A percentile compares a stretch with the other conserved stretches of the same genome.
phyloP scores from a whole-genome alignment of 2,113 vertebrate genomes.

The Dinomys branickii region DNA sequence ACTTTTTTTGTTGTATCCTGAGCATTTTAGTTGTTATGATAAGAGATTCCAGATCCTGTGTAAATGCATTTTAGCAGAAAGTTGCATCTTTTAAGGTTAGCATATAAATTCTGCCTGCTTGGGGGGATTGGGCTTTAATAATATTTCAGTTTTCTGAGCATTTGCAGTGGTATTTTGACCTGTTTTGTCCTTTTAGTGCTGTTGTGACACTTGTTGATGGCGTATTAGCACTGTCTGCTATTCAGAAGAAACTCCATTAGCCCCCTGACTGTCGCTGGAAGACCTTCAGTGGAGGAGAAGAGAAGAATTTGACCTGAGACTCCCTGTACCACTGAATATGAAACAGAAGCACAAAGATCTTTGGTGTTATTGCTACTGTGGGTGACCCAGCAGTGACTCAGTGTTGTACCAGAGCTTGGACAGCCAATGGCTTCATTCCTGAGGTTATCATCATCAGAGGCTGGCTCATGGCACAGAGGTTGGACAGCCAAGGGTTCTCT shows the following conservation, averaged over 20 bases:
- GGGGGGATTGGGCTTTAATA: not conserved
- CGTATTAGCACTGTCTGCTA: not conserved
- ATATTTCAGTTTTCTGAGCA: not conserved
- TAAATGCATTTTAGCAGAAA: slow-evolving; percentile 40
- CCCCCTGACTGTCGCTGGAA: not conserved
- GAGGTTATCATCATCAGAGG: not conserved
- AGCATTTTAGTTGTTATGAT: slow-evolving; percentile 1
- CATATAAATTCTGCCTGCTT: not conserved
- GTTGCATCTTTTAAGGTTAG: not conserved
- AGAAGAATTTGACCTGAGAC: not conserved
- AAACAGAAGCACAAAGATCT: not conserved
- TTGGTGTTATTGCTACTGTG: not conserved
- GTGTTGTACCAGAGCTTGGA: not conserved
- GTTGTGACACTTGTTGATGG: not conserved
- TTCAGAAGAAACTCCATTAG: not conserved
- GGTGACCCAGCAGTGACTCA: not conserved
- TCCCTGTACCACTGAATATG: not conserved
- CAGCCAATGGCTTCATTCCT: not conserved
- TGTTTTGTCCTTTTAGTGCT: not conserved
- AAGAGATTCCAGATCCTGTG: not conserved
- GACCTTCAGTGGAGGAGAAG: not conserved
- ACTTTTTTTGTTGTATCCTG: not conserved
- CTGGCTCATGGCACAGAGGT: not conserved
- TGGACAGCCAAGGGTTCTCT: not conserved
- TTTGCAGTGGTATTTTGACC: not conserved